Base-by-base conservation (phyloP, 1,140 invertebrate species). In the Caenorhabditis tropicalis region DNA sequence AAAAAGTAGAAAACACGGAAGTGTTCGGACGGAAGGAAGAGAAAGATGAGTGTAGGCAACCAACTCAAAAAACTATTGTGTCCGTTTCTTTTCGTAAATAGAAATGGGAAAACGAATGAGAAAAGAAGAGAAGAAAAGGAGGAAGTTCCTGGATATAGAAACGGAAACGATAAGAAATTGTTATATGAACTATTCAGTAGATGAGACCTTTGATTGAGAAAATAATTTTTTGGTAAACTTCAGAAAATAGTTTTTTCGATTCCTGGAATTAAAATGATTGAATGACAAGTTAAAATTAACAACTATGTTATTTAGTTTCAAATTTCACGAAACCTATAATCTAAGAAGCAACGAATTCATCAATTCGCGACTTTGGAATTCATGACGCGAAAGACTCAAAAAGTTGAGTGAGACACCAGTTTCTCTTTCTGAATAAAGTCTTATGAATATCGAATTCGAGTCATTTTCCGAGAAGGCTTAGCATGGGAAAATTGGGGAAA, bases 111-210 rank as follows among this genome's bases (percentile, higher is more conserved):
- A 56, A 29, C 19, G 39, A 74, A 74, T 46, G 21, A 74, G 65
- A 74, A 74, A 39, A n/a, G 39, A n/a, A 79, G 12, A 39, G 36
- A 43, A 29, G 15, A 31, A 74, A 74, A 43, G 65, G 19, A 43
- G 19, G 65, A 74, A 74, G 65, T 74, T 74, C 36, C 36, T 74
- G 36, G 19, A 74, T 74, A 65, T 10, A 33, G 65, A 74, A 46
- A 15, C 43, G 12, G 5, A 12, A 15, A 27, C 1, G 29, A n/a
- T 10, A 27, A 27, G 7, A 19, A 36, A 36, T 33, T 65, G 58
- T 15, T 65, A 24, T 16, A 36, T 19, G 36, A 27, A 21, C 10
- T 56, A 56, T 56, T 43, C 39, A 43, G 12, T 43, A n/a, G n/a
- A n/a, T n/a, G n/a, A n/a, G n/a, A n/a, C n/a, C n/a, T n/a, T n/a